Percentiles rank a stretch among this genome's conserved stretches.
Conservation (phyloP, 2,797 vertebrate species). For the Lepus townsendii region DNA sequence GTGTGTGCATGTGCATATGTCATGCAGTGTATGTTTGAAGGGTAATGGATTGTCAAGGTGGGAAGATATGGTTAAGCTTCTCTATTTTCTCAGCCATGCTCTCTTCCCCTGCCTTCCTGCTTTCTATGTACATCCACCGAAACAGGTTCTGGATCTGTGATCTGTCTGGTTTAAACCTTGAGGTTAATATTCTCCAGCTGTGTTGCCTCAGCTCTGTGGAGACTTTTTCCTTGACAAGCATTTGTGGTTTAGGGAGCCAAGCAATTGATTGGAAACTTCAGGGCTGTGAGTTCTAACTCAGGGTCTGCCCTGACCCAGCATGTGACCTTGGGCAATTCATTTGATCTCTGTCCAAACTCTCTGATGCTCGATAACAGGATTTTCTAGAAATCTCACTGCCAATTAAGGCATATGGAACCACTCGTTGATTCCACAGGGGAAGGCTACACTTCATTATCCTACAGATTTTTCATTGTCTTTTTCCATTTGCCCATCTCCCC, state of each 20-base stretch:
- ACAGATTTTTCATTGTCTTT: slow-evolving; percentile 65
- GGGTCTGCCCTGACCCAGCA: slow-evolving; percentile 70
- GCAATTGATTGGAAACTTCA: slow-evolving; percentile 79
- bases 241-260: slow-evolving; percentile 77
- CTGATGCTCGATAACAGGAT: slow-evolving; percentile 83
- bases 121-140: neutral
- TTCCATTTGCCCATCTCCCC: slow-evolving; percentile 51
- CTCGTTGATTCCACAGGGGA: slow-evolving; percentile 64
- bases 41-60: neutral
- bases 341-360: slow-evolving; percentile 82
- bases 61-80: neutral
- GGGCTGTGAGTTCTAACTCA: slow-evolving; percentile 82
- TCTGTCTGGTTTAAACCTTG: slow-evolving; percentile 69
- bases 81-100: neutral
- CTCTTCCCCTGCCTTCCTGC: neutral
- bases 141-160: slow-evolving; percentile 64
- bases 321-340: slow-evolving; percentile 82
- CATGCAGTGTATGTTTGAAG: neutral
- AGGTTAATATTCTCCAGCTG: slow-evolving; percentile 81
- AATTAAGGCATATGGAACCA: slow-evolving; percentile 63
- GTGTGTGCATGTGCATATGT: neutral
- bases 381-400: slow-evolving; percentile 75
- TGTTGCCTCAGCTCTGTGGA: slow-evolving; percentile 69
- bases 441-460: slow-evolving; percentile 74
- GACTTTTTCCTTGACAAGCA: slow-evolving; percentile 73